These are phyloP conservation scores for Drosophila obscura DNA, from an alignment of 1,140 invertebrate species.

Conservation along the genomic window DNA sequence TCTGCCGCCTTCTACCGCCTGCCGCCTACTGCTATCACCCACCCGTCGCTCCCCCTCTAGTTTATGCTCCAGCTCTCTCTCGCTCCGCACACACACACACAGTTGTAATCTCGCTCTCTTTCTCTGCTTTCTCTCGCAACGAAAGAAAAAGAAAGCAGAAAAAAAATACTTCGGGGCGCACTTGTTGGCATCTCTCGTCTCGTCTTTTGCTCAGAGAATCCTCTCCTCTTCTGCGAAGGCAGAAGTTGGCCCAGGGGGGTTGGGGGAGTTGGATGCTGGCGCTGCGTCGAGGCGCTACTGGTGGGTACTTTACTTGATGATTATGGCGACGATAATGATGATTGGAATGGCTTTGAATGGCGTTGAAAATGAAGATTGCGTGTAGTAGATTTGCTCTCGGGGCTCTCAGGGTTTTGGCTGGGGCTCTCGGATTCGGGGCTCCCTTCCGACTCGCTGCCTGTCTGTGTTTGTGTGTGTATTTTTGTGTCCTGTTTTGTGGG, in stretches of 20 bases:
- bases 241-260: slow-evolving; percentile 35
- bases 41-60: slow-evolving; percentile 6
- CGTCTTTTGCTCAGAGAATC: slow-evolving; percentile 26
- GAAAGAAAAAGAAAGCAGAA: slow-evolving; percentile 4
- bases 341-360: slow-evolving; percentile 84
- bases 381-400: slow-evolving; percentile 78
- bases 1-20: too few species aligned
- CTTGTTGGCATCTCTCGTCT: slow-evolving; percentile 71
- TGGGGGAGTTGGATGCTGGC: not conserved
- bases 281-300: slow-evolving; percentile 70
- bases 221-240: slow-evolving; percentile 4
- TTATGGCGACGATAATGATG: slow-evolving; percentile 84
- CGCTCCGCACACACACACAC: slow-evolving; percentile 2
- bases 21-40: not conserved
- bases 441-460: slow-evolving; percentile 13
- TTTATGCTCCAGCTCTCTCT: slow-evolving; percentile 26
- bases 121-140: slow-evolving; percentile 3
- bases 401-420: not conserved
- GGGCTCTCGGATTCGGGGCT: slow-evolving; percentile 6
- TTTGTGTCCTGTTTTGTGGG: slow-evolving; percentile 19
- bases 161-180: slow-evolving; percentile 59
- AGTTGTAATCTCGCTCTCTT: slow-evolving; percentile 1
- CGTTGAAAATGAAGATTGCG: slow-evolving; percentile 84
- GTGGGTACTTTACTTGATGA: slow-evolving; percentile 84
- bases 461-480: slow-evolving; percentile 7